Evolutionary conservation across 2,797 vertebrate species (phyloP), one percentile per base, ranked within the genome.

Genomic region (Taeniopygia guttata): DNA sequence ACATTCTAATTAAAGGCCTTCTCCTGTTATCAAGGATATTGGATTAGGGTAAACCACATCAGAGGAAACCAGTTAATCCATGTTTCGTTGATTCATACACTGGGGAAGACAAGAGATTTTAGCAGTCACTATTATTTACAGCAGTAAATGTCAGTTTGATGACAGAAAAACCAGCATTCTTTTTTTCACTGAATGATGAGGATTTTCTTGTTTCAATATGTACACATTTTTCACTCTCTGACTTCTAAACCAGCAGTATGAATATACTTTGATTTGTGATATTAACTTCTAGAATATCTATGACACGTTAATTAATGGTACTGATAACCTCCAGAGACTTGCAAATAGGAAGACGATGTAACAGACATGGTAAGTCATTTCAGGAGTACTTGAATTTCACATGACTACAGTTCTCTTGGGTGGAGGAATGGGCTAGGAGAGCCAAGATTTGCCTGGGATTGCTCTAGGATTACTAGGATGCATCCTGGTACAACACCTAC

Each of bases 51-150:
- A 87, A 92, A 86, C 84, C 84, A 94, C 93, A 95, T 89, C 90
- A 93, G 84, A 95, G 69, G 59, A 79, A 95, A 84, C 62, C 34
- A 73, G 79, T 81, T 94, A 96, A 95, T 96, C 92, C 75, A 25
- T 76, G 60, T 92, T 86, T 89, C 30, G 64, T 83, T 95, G 77
- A 87, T 95, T 81, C 45, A 62, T 69, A 87, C 87, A 69, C 84
- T 54, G 27, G 87, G 79, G 82, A 94, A 80, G 19, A 54, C 48
- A 76, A 82, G 82, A 94, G 56, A 94, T 91, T 94, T 92, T 84
- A 95, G 80, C 76, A 95, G 75, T 87, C 80, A 80, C 16, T 91
- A 80, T 83, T 94, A 92, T 87, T 96, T 96, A 88, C 56, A 87
- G 89, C 78, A 95, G 51, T 67, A 90, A 90, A 67, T 90, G 83